These are phyloP conservation scores for Serripes groenlandicus DNA, from an alignment of 2,888 invertebrate genomes.

Conservation along the genomic window DNA sequence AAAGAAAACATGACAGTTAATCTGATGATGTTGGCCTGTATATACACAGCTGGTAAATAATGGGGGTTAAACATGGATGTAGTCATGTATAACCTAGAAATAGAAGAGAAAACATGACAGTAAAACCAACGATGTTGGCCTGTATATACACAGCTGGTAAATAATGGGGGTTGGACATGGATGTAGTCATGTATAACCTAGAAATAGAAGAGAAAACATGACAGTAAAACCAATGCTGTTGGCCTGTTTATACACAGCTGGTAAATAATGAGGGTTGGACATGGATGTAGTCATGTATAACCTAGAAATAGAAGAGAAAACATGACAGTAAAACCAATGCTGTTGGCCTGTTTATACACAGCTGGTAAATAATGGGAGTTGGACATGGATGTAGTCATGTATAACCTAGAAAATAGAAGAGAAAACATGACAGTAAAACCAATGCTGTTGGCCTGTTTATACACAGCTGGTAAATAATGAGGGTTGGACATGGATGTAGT, in stretches of 20 bases:
- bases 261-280: constrained; percentile 86
- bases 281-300: constrained; percentile 85
- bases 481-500: constrained; percentile 85
- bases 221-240: constrained; percentile 86
- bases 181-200: constrained; percentile 85
- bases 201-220: constrained; percentile 39
- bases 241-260: constrained; percentile 85
- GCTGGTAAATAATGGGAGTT: constrained; percentile 86
- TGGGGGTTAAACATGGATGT: constrained; percentile 86
- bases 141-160: constrained; percentile 85
- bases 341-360: constrained; percentile 85
- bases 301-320: constrained; percentile 85
- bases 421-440: constrained; percentile 86
- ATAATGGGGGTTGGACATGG: constrained; percentile 85
- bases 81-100: constrained; percentile 83
- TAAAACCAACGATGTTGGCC: constrained; percentile 86
- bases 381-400: constrained; percentile 83
- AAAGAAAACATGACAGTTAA: constrained; percentile 85
- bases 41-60: constrained; percentile 85
- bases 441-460: constrained; percentile 85
- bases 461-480: constrained; percentile 85
- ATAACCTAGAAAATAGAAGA: constrained; percentile 80
- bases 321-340: constrained; percentile 86
- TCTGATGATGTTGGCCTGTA: constrained; percentile 86
- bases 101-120: constrained; percentile 84